phyloP scores from a whole-genome alignment of 2,888 invertebrate species.

The Drosophila aldrichi region DNA sequence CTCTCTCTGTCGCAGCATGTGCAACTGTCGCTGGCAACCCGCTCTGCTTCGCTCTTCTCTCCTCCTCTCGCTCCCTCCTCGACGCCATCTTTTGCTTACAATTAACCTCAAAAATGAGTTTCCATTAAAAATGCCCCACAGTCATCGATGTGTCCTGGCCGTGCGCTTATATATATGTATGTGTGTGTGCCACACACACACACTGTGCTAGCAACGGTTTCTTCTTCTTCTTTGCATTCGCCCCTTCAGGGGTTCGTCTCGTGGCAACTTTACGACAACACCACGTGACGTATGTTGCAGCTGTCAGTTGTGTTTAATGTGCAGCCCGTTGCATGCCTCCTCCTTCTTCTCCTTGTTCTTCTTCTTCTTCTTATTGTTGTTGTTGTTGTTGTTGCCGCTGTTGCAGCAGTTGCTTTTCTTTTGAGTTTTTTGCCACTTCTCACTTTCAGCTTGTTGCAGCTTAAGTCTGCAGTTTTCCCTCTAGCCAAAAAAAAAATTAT shows the following conservation, averaged over 20 bases:
- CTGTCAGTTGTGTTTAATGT: slow-evolving; percentile 80
- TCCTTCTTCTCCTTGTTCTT: neutral
- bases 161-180: slow-evolving; percentile 6
- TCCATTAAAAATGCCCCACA: slow-evolving; percentile 77
- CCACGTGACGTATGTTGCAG: slow-evolving; percentile 75
- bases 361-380: neutral
- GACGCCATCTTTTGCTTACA: slow-evolving; percentile 71
- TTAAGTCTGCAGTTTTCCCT: slow-evolving; percentile 16
- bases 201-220: slow-evolving; percentile 28
- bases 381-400: slow-evolving; percentile 1
- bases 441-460: slow-evolving; percentile 9
- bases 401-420: slow-evolving; percentile 16
- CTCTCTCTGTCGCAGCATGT: neutral
- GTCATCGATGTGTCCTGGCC: slow-evolving; percentile 66
- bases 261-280: slow-evolving; percentile 73
- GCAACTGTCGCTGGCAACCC: slow-evolving; percentile 18
- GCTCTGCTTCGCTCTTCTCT: neutral
- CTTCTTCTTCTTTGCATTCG: slow-evolving; percentile 42
- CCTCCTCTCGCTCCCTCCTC: neutral
- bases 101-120: slow-evolving; percentile 79
- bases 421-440: slow-evolving; percentile 8
- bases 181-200: slow-evolving; percentile 4
- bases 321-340: slow-evolving; percentile 49
- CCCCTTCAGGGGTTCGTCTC: slow-evolving; percentile 11
- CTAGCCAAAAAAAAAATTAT: neutral